These are phyloP conservation scores for human (Homo sapiens) DNA, from an alignment of 2,113 vertebrate species.

Conservation along the genomic window DNA sequence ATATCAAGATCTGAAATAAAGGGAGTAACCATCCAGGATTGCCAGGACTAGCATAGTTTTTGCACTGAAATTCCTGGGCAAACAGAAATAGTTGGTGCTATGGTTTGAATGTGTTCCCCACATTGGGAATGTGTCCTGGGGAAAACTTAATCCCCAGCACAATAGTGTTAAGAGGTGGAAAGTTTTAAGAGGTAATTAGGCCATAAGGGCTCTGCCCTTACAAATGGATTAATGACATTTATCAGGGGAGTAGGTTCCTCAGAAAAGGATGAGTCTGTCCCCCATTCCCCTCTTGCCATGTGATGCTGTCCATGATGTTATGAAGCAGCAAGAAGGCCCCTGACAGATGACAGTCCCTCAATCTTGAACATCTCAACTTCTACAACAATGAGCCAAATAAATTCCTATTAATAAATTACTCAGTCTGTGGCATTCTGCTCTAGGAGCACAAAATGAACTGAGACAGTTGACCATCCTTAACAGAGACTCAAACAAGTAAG, in stretches of 20 bases:
- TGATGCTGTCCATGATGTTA: not conserved
- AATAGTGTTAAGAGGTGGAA: not conserved
- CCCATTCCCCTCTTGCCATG: not conserved
- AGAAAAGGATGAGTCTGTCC: not conserved
- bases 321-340: not conserved
- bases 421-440: no score
- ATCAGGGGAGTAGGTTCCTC: not conserved
- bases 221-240: not conserved
- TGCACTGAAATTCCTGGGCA: not conserved
- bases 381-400: not conserved
- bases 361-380: not conserved
- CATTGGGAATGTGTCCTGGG: not conserved
- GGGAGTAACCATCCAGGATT: not conserved
- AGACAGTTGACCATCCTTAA: not conserved
- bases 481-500: slow-evolving; percentile 14
- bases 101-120: not conserved
- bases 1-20: not conserved
- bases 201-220: not conserved
- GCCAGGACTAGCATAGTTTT: not conserved
- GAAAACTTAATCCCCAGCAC: not conserved
- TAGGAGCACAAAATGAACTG: not conserved
- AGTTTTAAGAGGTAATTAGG: not conserved
- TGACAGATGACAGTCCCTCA: not conserved
- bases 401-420: not conserved
- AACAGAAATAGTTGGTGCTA: not conserved